Evolutionary conservation across 2,113 vertebrate genomes (phyloP).

Genomic region (Chrysochloris asiatica): DNA sequence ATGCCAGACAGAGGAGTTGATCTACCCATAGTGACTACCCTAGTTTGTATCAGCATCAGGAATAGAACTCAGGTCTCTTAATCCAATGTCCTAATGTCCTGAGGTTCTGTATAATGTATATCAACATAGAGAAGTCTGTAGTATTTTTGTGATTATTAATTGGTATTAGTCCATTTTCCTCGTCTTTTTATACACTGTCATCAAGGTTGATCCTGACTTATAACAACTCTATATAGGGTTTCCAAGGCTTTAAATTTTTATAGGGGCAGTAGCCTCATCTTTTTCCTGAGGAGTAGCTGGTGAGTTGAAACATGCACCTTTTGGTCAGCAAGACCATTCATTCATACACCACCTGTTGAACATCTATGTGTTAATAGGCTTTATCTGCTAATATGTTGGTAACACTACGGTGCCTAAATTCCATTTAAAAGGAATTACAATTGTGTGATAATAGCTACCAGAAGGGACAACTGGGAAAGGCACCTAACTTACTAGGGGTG

Average conservation of each 20-base stretch:
- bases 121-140: neutral
- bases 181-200: conserved; percentile 1
- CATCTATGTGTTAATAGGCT: accelerated
- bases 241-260: too few relatives aligned
- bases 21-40: neutral
- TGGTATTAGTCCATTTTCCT: conserved; percentile 27
- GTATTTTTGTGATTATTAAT: neutral
- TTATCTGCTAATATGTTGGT: neutral
- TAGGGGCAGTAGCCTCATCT: too few relatives aligned
- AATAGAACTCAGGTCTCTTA: neutral
- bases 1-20: neutral
- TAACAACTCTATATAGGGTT: too few relatives aligned
- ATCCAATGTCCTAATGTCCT: neutral
- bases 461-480: neutral
- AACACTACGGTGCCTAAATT: neutral
- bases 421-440: neutral
- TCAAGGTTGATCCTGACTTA: too few relatives aligned
- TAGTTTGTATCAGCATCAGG: neutral
- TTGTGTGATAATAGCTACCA: neutral
- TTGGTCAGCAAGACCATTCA: neutral
- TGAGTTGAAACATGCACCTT: too few relatives aligned
- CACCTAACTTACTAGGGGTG: neutral
- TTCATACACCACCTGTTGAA: neutral
- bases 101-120: neutral
- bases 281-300: too few relatives aligned